Conservation (phyloP, 2,113 vertebrate genomes). For the Manacus vitellinus region DNA sequence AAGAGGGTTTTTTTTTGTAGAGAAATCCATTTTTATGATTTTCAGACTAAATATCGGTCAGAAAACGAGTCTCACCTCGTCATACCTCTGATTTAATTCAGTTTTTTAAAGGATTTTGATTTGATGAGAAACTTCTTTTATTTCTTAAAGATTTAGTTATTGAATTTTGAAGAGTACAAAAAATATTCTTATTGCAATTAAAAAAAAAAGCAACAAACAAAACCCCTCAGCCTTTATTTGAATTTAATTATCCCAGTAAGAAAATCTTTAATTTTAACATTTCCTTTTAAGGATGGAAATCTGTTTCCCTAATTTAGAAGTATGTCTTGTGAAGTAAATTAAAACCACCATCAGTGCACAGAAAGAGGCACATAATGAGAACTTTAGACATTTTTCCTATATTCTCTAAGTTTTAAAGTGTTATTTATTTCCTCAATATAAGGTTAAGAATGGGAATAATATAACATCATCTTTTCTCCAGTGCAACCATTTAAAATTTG, state of each 20-base stretch:
- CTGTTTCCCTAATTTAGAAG: not conserved
- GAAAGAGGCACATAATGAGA: not conserved
- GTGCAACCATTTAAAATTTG: not conserved
- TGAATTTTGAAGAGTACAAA: not conserved
- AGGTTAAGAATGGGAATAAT: not conserved
- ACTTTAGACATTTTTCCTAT: not conserved
- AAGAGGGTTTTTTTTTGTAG: not conserved
- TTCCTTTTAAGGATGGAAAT: not conserved
- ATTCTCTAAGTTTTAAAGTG: not conserved
- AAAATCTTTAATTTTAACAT: slow-evolving; percentile 30
- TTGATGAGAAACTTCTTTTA: not conserved
- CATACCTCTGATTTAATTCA: not conserved
- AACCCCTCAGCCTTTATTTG: not conserved
- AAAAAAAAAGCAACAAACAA: not conserved
- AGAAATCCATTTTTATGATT: not conserved
- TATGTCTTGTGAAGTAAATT: not conserved
- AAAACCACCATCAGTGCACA: not conserved
- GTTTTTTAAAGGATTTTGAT: not conserved
- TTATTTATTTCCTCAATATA: not conserved
- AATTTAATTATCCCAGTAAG: not conserved
- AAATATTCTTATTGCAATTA: not conserved
- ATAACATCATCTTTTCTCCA: not conserved
- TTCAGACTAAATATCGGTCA: not conserved
- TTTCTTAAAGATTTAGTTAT: not conserved
- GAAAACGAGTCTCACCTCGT: not conserved